These are phyloP conservation scores for Thunnus maccoyii DNA, from an alignment of 2,113 vertebrate genomes.

Conservation along the genomic window DNA sequence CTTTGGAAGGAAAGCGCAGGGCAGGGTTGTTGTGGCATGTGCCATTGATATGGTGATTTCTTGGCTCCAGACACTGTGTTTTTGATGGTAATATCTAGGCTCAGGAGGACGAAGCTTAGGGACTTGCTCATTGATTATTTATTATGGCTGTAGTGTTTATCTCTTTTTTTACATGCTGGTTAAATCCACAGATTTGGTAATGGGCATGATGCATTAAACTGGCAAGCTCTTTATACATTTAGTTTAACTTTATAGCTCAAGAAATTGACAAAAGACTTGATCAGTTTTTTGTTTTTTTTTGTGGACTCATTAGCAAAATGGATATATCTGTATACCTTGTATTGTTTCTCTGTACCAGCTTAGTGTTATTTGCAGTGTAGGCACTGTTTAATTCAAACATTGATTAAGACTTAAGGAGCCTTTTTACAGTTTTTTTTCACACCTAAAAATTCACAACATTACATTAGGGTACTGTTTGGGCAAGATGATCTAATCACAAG, in stretches of 20 bases:
- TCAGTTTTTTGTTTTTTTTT: not conserved
- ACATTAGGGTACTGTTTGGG: too few relatives aligned
- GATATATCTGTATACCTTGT: not conserved
- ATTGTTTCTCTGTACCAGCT: not conserved
- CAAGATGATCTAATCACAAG: not conserved
- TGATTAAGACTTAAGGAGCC: not conserved
- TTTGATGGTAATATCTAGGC: constrained; percentile 83
- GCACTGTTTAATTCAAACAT: not conserved
- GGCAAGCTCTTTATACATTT: constrained; percentile 37
- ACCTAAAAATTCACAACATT: too few relatives aligned
- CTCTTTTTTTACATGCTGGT: constrained; percentile 74
- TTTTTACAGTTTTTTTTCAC: not conserved
- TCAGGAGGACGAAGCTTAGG: constrained; percentile 73
- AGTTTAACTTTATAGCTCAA: constrained; percentile 6
- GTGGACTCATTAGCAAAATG: not conserved
- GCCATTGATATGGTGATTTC: constrained; percentile 99
- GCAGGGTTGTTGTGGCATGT: constrained; percentile 93
- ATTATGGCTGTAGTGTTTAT: constrained; percentile 80
- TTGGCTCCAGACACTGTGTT: constrained; percentile 91
- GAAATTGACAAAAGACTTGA: not conserved
- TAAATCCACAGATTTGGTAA: constrained; percentile 73
- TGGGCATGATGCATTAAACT: constrained; percentile 69
- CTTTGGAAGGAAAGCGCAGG: constrained; percentile 76
- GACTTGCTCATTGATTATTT: constrained; percentile 87
- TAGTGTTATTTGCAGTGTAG: not conserved